Evolutionary conservation across 2,888 invertebrate species (phyloP).

Genomic region (Nomada ruficornis): DNA sequence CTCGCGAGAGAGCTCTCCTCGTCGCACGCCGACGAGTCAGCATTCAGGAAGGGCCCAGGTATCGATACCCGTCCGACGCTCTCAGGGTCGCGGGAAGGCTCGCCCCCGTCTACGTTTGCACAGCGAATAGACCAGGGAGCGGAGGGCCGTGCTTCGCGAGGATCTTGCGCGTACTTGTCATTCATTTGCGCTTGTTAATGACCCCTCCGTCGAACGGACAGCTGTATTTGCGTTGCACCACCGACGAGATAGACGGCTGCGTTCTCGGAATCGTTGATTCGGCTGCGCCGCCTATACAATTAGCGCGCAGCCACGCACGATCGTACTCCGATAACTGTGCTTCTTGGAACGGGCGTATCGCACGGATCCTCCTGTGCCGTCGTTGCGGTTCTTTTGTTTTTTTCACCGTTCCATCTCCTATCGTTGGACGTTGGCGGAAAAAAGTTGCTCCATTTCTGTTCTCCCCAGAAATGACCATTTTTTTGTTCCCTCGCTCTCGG

Average conservation of each 20-base stretch:
- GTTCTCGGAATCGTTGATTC: conserved; percentile 40
- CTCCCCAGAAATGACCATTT: not conserved
- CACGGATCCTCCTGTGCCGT: not conserved
- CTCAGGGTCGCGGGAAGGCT: not conserved
- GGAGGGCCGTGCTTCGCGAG: conserved; percentile 5
- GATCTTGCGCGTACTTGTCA: conserved; percentile 34
- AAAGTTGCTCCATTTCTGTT: not conserved
- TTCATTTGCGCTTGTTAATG: conserved; percentile 42
- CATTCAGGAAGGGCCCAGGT: too few relatives aligned
- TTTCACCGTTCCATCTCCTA: not conserved
- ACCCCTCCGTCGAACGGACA: conserved; percentile 26
- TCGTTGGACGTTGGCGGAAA: not conserved
- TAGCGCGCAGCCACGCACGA: conserved; percentile 6
- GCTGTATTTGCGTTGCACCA: conserved; percentile 28
- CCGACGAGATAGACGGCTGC: conserved; percentile 11
- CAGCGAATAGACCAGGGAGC: not conserved
- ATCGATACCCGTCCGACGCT: too few relatives aligned
- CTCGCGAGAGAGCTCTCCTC: too few relatives aligned
- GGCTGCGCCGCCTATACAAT: conserved; percentile 6
- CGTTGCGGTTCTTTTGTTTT: not conserved
- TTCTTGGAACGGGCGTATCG: conserved; percentile 27
- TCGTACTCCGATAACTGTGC: conserved; percentile 13
- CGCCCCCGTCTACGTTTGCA: not conserved
- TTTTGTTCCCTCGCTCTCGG: too few relatives aligned
- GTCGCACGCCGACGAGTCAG: too few relatives aligned